Base-by-base conservation (phyloP, 2,113 vertebrate species). In the Eubucco bourcierii region DNA sequence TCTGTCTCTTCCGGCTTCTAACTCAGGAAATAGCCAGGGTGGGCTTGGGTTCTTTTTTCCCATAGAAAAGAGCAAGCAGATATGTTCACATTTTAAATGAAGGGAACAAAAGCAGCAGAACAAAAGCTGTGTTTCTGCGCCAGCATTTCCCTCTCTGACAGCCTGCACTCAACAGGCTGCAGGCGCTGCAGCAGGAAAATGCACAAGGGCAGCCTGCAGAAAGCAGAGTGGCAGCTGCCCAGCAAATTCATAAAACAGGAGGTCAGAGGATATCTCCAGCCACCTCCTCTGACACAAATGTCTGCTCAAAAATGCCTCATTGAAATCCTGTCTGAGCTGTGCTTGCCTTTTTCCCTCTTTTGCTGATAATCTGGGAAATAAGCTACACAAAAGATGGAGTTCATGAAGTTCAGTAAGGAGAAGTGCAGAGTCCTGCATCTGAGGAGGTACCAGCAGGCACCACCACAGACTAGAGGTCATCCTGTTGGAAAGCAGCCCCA, bases 1-100 rank as follows among this genome's bases (percentile, higher is more conserved):
- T 80, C 56, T 29, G 75, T 91, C 52, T 93, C 75, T 91, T 96
- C 79, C 91, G 81, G 56, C 64, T 90, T 85, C 52, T 71, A 84
- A 68, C 39, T 92, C 84, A 87, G 68, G 37, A 96, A 93, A 89
- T 34, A 71, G 44, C 52, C 74, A n/a, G 33, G 24, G 16, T 12
- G 50, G 50, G 50, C 24, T 52, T 52, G 50, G 50, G 50, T 52
- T 50, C n/a, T 75, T 88, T 72, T 80, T 84, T 63, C 27, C 47
- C 25, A 56, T 28, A 39, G 34, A 52, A 90, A 84, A 90, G 73
- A 81, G 31, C 52, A 74, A 80, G 88, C 19, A 94, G 88, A 76
- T 70, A 93, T 3, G 9, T 37, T 82, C 75, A 76, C 25, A 64
- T 90, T 92, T 88, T 60, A 90, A 84, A 74, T 15, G 33, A 83